These are phyloP conservation scores for Propsilocerus akamusi DNA, from an alignment of 1,140 invertebrate species.

Conservation along the genomic window DNA sequence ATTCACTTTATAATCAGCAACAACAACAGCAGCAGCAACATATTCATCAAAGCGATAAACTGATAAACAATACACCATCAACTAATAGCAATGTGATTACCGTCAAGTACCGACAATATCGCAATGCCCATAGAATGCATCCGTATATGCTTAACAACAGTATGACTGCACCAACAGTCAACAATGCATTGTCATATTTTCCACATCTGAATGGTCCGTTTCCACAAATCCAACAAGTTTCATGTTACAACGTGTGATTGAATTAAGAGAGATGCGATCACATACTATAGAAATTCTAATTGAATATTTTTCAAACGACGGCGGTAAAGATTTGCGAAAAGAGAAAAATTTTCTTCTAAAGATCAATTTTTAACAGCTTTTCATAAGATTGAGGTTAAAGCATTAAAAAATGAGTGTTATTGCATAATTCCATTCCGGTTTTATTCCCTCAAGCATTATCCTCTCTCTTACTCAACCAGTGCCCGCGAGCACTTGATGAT, in stretches of 20 bases:
- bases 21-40: constrained; percentile 5
- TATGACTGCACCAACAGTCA: background rate
- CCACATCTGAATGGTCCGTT: background rate
- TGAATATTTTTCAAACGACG: too few relatives aligned
- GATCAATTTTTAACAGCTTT: too few relatives aligned
- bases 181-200: background rate
- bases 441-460: too few relatives aligned
- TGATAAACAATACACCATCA: constrained; percentile 6
- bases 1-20: constrained; percentile 5
- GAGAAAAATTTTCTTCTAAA: too few relatives aligned
- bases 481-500: too few relatives aligned
- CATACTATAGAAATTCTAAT: too few relatives aligned
- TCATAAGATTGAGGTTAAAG: too few relatives aligned
- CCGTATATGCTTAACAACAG: constrained; percentile 28
- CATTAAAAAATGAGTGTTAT: too few relatives aligned
- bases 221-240: constrained; percentile 29
- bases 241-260: constrained; percentile 35
- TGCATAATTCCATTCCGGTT: too few relatives aligned
- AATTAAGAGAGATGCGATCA: background rate
- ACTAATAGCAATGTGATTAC: constrained; percentile 23
- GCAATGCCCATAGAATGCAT: constrained; percentile 31
- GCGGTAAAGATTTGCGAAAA: too few relatives aligned
- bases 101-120: constrained; percentile 32
- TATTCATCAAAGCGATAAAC: constrained; percentile 4
- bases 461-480: too few relatives aligned